These are phyloP conservation scores for Argyrosomus japonicus DNA, from an alignment of 2,113 vertebrate genomes.

Conservation along the genomic window DNA sequence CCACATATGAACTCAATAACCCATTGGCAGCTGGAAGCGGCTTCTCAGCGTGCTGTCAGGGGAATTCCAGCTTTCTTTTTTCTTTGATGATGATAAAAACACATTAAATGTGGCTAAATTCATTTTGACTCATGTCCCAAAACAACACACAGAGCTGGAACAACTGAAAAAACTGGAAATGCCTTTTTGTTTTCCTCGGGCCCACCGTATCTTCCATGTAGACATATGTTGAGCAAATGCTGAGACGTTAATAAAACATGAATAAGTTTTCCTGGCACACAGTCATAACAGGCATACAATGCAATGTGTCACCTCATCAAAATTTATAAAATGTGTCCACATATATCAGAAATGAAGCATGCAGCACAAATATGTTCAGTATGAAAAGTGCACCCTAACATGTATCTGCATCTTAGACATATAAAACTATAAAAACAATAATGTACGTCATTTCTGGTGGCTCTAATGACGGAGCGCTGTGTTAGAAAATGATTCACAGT, in stretches of 20 bases:
- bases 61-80: neutral
- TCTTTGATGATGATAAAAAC: neutral
- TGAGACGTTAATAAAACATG: neutral
- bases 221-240: constrained; percentile 23
- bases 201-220: neutral
- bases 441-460: neutral
- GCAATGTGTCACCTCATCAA: neutral
- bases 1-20: neutral
- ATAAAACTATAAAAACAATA: neutral
- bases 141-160: constrained; percentile 1
- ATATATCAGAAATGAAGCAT: neutral
- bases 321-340: neutral
- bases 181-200: neutral
- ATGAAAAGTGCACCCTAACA: neutral
- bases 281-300: neutral
- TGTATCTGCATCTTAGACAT: neutral
- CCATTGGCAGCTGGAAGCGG: neutral
- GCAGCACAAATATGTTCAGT: neutral
- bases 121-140: neutral
- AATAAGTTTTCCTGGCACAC: neutral
- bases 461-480: neutral
- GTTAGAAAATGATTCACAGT: neutral
- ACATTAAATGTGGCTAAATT: neutral
- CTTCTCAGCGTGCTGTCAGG: neutral
- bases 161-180: constrained; percentile 1